Conservation (phyloP, 2,888 invertebrate genomes). For the Drosophila prolongata region DNA sequence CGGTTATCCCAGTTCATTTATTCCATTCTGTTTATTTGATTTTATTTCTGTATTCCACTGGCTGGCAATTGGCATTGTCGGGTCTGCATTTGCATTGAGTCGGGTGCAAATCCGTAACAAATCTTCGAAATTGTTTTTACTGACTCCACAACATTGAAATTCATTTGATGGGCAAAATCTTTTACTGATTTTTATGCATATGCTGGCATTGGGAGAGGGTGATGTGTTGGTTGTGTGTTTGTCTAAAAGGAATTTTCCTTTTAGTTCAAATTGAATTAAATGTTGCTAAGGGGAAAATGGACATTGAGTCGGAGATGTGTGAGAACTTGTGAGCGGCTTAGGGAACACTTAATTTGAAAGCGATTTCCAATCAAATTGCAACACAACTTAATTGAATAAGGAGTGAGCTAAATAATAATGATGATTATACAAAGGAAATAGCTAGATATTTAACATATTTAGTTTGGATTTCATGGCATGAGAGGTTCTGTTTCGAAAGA, state of each 20-base stretch:
- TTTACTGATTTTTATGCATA: constrained; percentile 51
- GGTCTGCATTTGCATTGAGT: constrained; percentile 47
- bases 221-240: constrained; percentile 3
- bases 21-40: constrained; percentile 51
- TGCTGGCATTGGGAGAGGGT: constrained; percentile 4
- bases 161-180: constrained; percentile 61
- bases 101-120: constrained; percentile 69
- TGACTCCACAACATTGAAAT: constrained; percentile 59
- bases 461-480: too few species aligned
- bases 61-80: constrained; percentile 17
- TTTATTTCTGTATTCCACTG: constrained; percentile 38
- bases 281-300: constrained; percentile 17
- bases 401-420: constrained; percentile 7
- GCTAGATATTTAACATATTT: not conserved
- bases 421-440: not conserved
- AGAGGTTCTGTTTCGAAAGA: too few species aligned
- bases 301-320: constrained; percentile 7
- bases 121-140: constrained; percentile 69
- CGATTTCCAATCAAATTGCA: constrained; percentile 22
- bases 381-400: constrained; percentile 10
- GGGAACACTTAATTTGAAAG: constrained; percentile 7
- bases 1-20: constrained; percentile 52
- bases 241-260: constrained; percentile 35
- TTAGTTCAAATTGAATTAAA: constrained; percentile 45
- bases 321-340: not conserved